A percentile compares a stretch with the other conserved stretches of the same genome.
phyloP scores from a whole-genome alignment of 2,113 vertebrate genomes.

The Tricholaema leucomelas region DNA sequence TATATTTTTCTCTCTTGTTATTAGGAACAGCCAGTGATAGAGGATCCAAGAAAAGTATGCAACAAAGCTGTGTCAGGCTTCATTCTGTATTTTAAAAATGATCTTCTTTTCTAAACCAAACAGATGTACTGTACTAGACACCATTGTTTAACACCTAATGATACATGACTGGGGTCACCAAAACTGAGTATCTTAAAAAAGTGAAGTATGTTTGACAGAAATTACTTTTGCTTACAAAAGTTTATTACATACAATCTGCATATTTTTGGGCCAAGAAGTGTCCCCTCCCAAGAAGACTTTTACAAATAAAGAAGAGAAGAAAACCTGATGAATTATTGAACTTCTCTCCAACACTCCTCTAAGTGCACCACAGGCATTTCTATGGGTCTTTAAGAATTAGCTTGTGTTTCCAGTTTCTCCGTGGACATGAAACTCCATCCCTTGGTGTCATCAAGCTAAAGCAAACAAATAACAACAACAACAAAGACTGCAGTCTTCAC shows the following conservation, averaged over 20 bases:
- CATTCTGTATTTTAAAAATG: constrained; percentile 10
- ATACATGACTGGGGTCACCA: constrained; percentile 57
- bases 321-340: constrained; percentile 68
- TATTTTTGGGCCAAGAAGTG: constrained; percentile 71
- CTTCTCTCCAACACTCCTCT: background rate
- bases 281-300: constrained; percentile 44
- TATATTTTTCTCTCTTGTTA: constrained; percentile 2
- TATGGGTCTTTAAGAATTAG: constrained; percentile 31
- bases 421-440: constrained; percentile 17
- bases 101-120: background rate
- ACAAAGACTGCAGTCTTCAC: constrained; percentile 78
- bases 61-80: constrained; percentile 24
- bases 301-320: constrained; percentile 71
- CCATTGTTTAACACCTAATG: constrained; percentile 44
- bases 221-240: constrained; percentile 76
- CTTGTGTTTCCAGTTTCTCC: constrained; percentile 44
- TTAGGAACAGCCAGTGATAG: background rate
- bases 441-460: constrained; percentile 59
- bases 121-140: constrained; percentile 54
- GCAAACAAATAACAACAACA: constrained; percentile 51
- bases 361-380: constrained; percentile 39
- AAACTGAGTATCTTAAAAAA: constrained; percentile 69
- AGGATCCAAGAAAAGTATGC: constrained; percentile 14
- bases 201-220: constrained; percentile 72
- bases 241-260: constrained; percentile 79